Base-by-base conservation (phyloP, 2,888 invertebrate species). In the Troides oblongomaculatus region DNA sequence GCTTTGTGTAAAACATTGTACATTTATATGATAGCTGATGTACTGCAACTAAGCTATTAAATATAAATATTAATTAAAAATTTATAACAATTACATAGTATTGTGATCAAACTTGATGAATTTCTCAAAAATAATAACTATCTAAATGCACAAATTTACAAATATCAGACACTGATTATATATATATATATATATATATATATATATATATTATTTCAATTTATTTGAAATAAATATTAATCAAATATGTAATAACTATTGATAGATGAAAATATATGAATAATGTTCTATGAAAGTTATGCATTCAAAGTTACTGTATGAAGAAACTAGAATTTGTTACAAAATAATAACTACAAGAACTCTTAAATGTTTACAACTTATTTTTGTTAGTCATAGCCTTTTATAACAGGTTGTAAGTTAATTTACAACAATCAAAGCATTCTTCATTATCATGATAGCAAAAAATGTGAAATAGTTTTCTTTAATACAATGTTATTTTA, bases 101-200 rank as follows among this genome's bases (percentile, higher is more conserved):
- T 36, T 70, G 66, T 71, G 68, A 73, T 78, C 74, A 74, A 74
- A 77, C 72, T 70, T 74, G 73, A 77, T 75, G 73, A 74, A 64
- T 68, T 67, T 63, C 63, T 30, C 30, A 30, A 53, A 56, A 30
- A 6, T 18, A 63, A 46, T 50, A 6, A 25, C 25, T 18, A 17
- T 30, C 6, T 10, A 57, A 21, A 6, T 57, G 21, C 23, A 59
- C 10, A 17, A 25, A 23, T 14, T 25, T 59, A 23, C 30, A 58
- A 58, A 59, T 68, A 46, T 68, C 61, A 66, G 60, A 62, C 23
- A 64, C 61, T 70, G 59, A 64, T 67, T 50, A 66, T n/a, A n/a
- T n/a, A n/a, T n/a, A n/a, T n/a, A n/a, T n/a, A n/a, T n/a, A n/a
- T n/a, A n/a, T n/a, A n/a, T n/a, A n/a, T n/a, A n/a, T n/a, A n/a